A percentile compares a stretch with the other conserved stretches of the same genome.
Evolutionary conservation across 2,888 invertebrate species (phyloP).

Genomic region (Macrosoma leucophasiata): DNA sequence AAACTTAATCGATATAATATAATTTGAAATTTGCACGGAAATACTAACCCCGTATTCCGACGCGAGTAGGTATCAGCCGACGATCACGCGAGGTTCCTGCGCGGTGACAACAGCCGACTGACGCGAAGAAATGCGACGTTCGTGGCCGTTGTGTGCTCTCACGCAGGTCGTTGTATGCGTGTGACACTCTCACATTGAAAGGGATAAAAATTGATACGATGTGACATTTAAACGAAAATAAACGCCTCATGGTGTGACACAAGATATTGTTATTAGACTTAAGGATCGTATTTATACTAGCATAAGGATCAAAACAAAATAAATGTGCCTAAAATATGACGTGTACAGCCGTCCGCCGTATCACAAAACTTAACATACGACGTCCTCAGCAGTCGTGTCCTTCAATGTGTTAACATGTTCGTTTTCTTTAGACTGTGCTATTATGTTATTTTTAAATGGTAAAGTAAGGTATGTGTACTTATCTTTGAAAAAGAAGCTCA

Average conservation of each 20-base stretch:
- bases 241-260: conserved; percentile 6
- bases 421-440: too few relatives aligned
- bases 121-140: conserved; percentile 15
- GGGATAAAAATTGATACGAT: conserved; percentile 10
- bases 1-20: conserved; percentile 7
- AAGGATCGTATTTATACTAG: too few relatives aligned
- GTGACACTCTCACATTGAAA: conserved; percentile 15
- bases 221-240: conserved; percentile 10
- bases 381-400: too few relatives aligned
- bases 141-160: conserved; percentile 13
- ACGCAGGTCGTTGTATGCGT: conserved; percentile 11
- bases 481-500: too few relatives aligned
- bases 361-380: too few relatives aligned
- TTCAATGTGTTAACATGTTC: too few relatives aligned
- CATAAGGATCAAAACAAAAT: too few relatives aligned
- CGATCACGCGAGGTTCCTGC: conserved; percentile 7
- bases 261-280: too few relatives aligned
- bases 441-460: too few relatives aligned
- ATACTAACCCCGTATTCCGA: conserved; percentile 9
- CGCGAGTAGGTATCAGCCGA: conserved; percentile 10
- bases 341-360: too few relatives aligned
- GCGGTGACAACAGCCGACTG: conserved; percentile 11
- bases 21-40: conserved; percentile 12
- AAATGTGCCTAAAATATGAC: too few relatives aligned
- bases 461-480: too few relatives aligned